These are phyloP conservation scores for Drosophila bifasciata DNA, from an alignment of 1,140 invertebrate species.

Conservation along the genomic window DNA sequence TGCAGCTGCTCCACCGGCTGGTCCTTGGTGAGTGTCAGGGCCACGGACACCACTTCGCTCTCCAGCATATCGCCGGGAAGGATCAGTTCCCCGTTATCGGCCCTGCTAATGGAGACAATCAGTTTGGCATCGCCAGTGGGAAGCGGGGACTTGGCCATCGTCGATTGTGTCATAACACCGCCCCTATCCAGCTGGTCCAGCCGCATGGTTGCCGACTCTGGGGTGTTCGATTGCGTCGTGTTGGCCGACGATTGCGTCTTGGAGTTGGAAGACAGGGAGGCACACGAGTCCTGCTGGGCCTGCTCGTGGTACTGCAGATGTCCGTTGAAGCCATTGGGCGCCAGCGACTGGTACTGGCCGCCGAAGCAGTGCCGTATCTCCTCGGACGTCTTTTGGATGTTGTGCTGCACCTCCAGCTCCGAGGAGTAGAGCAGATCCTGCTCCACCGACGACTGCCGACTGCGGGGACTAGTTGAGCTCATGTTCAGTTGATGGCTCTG, in stretches of 20 bases:
- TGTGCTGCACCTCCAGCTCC: slow-evolving; percentile 95
- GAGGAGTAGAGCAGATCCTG: slow-evolving; percentile 88
- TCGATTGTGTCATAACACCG: slow-evolving; percentile 4
- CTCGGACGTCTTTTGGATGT: slow-evolving; percentile 94
- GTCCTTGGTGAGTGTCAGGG: slow-evolving; percentile 73
- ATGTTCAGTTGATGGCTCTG: slow-evolving; percentile 69
- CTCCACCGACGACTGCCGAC: slow-evolving; percentile 82
- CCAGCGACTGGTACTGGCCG: slow-evolving; percentile 87
- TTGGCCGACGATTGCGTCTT: slow-evolving; percentile 83
- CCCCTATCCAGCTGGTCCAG: slow-evolving; percentile 61
- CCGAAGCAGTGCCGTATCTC: slow-evolving; percentile 93
- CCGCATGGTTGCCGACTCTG: slow-evolving; percentile 82
- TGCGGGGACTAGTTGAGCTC: slow-evolving; percentile 82
- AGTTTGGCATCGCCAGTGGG: slow-evolving; percentile 35
- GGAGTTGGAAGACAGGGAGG: slow-evolving; percentile 77
- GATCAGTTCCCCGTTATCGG: slow-evolving; percentile 76
- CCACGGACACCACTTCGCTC: slow-evolving; percentile 84
- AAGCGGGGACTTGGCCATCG: slow-evolving; percentile 44
- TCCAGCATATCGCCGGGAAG: slow-evolving; percentile 80
- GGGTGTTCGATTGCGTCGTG: slow-evolving; percentile 84
- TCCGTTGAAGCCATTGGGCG: slow-evolving; percentile 85
- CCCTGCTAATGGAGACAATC: slow-evolving; percentile 30
- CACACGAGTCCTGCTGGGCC: slow-evolving; percentile 75
- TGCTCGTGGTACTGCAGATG: slow-evolving; percentile 83
- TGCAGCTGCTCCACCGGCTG: slow-evolving; percentile 67